Evolutionary conservation across 2,797 vertebrate genomes (phyloP).

Genomic region (Zenarchopterus dispar): DNA sequence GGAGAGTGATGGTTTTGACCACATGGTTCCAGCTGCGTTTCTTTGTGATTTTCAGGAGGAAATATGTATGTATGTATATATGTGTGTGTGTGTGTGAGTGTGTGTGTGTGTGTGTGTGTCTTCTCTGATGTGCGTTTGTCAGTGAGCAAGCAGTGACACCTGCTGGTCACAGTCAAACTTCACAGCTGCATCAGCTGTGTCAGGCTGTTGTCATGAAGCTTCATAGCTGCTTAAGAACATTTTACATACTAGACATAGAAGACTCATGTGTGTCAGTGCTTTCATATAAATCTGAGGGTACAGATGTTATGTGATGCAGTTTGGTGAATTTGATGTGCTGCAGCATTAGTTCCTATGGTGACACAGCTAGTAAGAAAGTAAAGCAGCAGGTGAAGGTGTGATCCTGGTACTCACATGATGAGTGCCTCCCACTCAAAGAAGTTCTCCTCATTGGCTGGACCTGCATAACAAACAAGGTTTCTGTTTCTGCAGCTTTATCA

Average conservation of each 20-base stretch:
- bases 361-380: not conserved
- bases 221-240: too few relatives aligned
- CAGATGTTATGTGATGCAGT: too few relatives aligned
- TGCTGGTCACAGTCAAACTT: slow-evolving; percentile 11
- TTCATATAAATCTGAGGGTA: too few relatives aligned
- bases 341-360: too few relatives aligned
- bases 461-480: slow-evolving; percentile 66
- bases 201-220: too few relatives aligned
- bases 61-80: not conserved
- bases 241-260: too few relatives aligned
- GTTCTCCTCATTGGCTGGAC: slow-evolving; percentile 97
- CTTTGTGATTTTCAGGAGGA: not conserved
- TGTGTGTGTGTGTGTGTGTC: not conserved
- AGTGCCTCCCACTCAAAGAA: slow-evolving; percentile 99
- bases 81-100: not conserved
- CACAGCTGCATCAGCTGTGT: not conserved
- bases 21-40: not conserved
- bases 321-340: too few relatives aligned
- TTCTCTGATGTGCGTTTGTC: too few relatives aligned
- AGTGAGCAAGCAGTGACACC: slow-evolving; percentile 4
- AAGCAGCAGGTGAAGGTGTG: not conserved
- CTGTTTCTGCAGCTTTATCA: not conserved
- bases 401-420: slow-evolving; percentile 91
- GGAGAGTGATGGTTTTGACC: not conserved
- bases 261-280: too few relatives aligned